Base-by-base conservation (phyloP, 2,888 invertebrate species). In the Acanthosoma haemorrhoidale region DNA sequence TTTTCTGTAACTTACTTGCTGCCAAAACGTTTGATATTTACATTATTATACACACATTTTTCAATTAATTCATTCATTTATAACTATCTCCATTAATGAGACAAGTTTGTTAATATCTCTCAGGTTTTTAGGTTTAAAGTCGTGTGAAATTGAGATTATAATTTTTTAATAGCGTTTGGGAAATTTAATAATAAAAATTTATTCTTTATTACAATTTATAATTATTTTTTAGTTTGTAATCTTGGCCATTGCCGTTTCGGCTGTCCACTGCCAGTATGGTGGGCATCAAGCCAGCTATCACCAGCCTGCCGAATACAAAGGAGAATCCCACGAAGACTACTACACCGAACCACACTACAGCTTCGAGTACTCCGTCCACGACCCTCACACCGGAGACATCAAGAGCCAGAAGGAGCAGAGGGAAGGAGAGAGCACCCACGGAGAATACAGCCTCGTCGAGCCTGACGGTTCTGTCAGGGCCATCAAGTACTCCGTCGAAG, bases 401-500 rank as follows among this genome's bases (percentile, higher is more conserved):
- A 89, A 89, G 77, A 86, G 86, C 75, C 89, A 89, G 78, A 86
- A 85, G 75, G 89, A 88, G 78, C 84, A 86, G 76, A 83, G 88
- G 15, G 86, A 88, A 73, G 88, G 89, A 2, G 89, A 89, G 77
- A 85, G 87, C 51, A 88, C 89, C 16, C 84, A 84, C 79, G 89
- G 89, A 79, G 80, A 80, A 68, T 80, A 81, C 74, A 79, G 80
- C 8, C 74, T 81, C 31, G 76, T 73, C 73, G 89, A 89, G 79
- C 87, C 88, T 57, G 88, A 88, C 80, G 89, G 89, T 69, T 87
- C 87, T 73, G 86, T 88, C 68, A 84, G 89, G 75, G 88, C 88
- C 1, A 89, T 89, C 71, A 84, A 87, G 79, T 89, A 89, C 80
- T 84, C 86, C 71, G 88, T 88, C 67, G 89, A 89, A 79, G 88